These are phyloP conservation scores for Sorex fumeus DNA, from an alignment of 2,113 vertebrate species.

Conservation along the genomic window DNA sequence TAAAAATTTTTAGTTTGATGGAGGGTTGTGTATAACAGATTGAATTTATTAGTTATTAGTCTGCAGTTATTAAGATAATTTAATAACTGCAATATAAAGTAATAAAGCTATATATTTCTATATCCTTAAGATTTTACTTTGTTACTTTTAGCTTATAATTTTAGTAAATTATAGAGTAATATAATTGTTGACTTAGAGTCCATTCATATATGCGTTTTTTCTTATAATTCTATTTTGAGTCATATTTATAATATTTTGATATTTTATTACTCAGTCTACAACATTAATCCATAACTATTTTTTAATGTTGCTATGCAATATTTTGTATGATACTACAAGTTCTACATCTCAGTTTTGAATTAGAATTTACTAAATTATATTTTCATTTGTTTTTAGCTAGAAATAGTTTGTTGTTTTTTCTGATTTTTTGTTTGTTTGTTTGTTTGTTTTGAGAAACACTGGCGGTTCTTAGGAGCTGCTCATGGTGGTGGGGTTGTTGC, in stretches of 20 bases:
- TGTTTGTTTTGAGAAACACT: not conserved
- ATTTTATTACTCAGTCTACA: not conserved
- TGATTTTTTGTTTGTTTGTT: not conserved
- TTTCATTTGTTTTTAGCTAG: not conserved
- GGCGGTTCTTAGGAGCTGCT: not conserved
- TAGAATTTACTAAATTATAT: not conserved
- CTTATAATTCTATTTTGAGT: not conserved
- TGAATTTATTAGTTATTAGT: no score
- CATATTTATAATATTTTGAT: not conserved
- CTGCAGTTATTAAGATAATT: no score
- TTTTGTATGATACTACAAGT: constrained; percentile 29
- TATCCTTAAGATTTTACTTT: not conserved
- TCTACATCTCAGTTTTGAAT: not conserved
- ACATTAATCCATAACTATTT: not conserved
- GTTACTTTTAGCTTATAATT: not conserved
- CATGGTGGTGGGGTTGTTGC: no score
- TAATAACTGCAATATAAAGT: no score
- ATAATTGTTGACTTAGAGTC: not conserved
- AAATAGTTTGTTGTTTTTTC: no score
- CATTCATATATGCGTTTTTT: not conserved
- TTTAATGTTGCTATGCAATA: not conserved
- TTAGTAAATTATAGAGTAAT: constrained; percentile 2
- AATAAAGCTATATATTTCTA: no score
- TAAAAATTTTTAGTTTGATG: no score
- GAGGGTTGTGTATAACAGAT: no score